Evolutionary conservation across 2,888 invertebrate genomes (phyloP).

Genomic region (Anagyrus pseudococci): DNA sequence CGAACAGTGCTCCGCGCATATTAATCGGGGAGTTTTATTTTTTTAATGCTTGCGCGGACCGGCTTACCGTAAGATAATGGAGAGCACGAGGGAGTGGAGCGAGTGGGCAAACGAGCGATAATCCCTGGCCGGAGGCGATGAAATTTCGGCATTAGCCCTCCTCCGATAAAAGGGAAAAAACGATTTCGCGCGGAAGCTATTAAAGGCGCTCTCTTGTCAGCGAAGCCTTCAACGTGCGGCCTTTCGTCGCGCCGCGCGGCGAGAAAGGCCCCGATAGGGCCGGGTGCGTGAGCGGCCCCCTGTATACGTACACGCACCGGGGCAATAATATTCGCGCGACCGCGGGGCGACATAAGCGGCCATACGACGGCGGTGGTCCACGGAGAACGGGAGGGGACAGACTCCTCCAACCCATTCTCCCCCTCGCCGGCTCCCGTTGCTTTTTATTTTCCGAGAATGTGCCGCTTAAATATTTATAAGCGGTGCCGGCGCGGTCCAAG

Average conservation of each 20-base stretch:
- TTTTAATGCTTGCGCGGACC: no score
- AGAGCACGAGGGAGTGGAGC: background rate
- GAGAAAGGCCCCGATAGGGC: no score
- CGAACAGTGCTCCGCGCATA: no score
- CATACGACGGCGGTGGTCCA: conserved; percentile 3
- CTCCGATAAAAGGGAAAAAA: background rate
- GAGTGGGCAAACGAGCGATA: background rate
- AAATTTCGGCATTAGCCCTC: background rate
- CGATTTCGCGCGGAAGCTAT: conserved; percentile 7
- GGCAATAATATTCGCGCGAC: no score
- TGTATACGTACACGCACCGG: background rate
- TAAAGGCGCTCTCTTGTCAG: background rate
- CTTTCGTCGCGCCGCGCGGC: conserved; percentile 1
- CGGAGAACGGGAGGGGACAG: background rate
- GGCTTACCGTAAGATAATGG: no score
- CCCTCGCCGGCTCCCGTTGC: background rate
- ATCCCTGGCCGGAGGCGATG: background rate
- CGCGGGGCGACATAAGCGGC: no score
- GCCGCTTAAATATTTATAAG: background rate
- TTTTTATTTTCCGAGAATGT: background rate
- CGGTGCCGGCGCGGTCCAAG: background rate
- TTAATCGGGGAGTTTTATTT: no score
- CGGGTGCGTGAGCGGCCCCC: background rate
- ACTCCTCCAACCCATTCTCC: no score
- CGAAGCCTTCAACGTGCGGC: background rate